Conservation (phyloP, 1,140 invertebrate genomes). For the Hydropsyche tenuis region DNA sequence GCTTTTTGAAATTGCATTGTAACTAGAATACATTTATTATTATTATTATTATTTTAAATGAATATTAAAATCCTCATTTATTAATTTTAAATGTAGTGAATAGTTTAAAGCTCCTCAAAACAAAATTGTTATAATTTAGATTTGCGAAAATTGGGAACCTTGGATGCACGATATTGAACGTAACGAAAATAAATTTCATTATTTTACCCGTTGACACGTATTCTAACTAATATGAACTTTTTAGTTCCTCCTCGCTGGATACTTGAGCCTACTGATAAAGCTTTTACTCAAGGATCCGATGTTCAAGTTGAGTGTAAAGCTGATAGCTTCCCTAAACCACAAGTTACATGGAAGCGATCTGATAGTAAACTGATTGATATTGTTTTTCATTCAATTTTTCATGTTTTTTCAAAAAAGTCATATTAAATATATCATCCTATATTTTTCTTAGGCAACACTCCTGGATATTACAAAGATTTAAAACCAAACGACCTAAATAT, state of each 20-base stretch:
- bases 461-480: constrained; percentile 91
- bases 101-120: background rate
- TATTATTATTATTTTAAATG: too few species aligned
- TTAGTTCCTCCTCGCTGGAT: constrained; percentile 96
- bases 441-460: constrained; percentile 86
- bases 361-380: constrained; percentile 69
- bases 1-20: too few species aligned
- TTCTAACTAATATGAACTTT: constrained; percentile 51
- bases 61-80: too few species aligned
- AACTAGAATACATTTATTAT: too few species aligned
- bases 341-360: constrained; percentile 95
- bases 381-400: constrained; percentile 71
- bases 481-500: constrained; percentile 88
- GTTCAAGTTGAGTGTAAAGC: constrained; percentile 94
- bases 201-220: background rate
- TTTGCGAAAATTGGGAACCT: too few species aligned
- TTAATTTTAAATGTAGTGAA: too few species aligned
- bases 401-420: background rate
- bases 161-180: too few species aligned
- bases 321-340: constrained; percentile 92
- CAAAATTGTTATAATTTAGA: constrained; percentile 3
- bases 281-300: constrained; percentile 91
- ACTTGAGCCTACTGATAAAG: constrained; percentile 92
- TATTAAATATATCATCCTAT: background rate
- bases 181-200: too few species aligned